Evolutionary conservation across 2,797 vertebrate genomes (phyloP), one percentile per base, ranked within the genome.

Genomic region (Oreochromis grahami): DNA sequence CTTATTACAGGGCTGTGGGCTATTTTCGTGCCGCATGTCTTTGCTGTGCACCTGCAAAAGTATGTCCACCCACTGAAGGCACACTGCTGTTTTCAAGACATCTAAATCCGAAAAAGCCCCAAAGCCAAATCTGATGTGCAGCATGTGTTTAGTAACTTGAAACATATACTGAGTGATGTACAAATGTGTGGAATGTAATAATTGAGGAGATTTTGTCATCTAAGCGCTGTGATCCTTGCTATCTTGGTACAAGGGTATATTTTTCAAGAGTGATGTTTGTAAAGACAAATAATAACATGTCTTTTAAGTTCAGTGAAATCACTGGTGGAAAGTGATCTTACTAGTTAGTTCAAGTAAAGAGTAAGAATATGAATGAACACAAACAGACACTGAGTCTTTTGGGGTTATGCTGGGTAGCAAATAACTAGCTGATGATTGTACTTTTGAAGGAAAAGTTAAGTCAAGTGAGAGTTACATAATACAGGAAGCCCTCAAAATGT

Each of bases 21-120:
- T 88, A 90, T 89, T 94, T 94, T 93, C 79, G 87, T 43, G 80
- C 60, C 84, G 51, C 79, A 19, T 88, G 88, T 86, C 94, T 92
- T 90, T 60, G 65, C 77, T 74, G 85, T 88, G 86, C 91, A 93
- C 94, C 91, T 95, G 93, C 90, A 90, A 92, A 93, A 93, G 88
- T 87, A 80, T 68, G 82, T 70, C 79, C 77, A 41, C 63, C 82
- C 36, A 68, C 50, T 36, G 26, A n/a, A 77, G 77, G 58, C 60
- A 50, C 76, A 7, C 85, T 48, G 84, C 90, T 92, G 86, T 82
- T 89, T 91, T 82, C 58, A 86, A 84, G 85, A 81, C 74, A 77
- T 56, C 55, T 58, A 84, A 84, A 87, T 85, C 87, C 77, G n/a
- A 10, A 52, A 85, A 83, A 84, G 76, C 80, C 70, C 48, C 65